Base-by-base conservation (phyloP, 92 coral and sea anemone species). In the Epizoanthus fatuus region DNA sequence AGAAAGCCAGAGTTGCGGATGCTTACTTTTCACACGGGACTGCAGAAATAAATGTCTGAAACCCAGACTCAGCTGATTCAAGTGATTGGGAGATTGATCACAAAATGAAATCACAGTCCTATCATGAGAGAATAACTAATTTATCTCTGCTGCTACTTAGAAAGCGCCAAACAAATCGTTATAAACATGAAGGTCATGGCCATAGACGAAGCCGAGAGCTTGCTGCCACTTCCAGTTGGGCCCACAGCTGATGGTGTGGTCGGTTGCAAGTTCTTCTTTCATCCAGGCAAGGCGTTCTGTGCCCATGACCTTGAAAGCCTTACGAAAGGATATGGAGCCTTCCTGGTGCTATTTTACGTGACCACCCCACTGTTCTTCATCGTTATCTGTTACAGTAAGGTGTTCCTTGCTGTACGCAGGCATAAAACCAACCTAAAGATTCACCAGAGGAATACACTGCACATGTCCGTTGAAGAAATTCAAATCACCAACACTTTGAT, bases 251-350 rank as follows among this genome's bases (percentile, higher is more conserved):
- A 19, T 10, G 29, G 69, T 20, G 64, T 83, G 53, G 92, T 59
- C 53, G 37, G 79, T 25, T 7, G 53, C 57, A 85, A 81, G 45
- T 92, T 88, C 69, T 63, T 85, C 82, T 92, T 92, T 38, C 95
- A 92, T 72, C 60, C 92, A 14, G 95, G 95, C 37, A 92, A 92
- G 42, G 90, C 64, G 0, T 92, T 92, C 68, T 92, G 92, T 35
- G 81, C 92, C 13, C 88, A 85, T 71, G 70, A 92, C 88, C 19
- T 52, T 6, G 90, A 83, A 37, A 84, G 85, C 55, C 82, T 92
- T 25, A 45, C 76, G 17, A 12, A 52, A 0, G 92, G 92, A 11
- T 92, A 88, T 22, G 95, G 92, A 29, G 35, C 35, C 35, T 29
- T 29, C 35, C 35, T 29, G 35, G 35, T 29, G 35, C 35, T 29